phyloP scores from a whole-genome alignment of 2,888 invertebrate species.

The Brachypalpus laphriformis region DNA sequence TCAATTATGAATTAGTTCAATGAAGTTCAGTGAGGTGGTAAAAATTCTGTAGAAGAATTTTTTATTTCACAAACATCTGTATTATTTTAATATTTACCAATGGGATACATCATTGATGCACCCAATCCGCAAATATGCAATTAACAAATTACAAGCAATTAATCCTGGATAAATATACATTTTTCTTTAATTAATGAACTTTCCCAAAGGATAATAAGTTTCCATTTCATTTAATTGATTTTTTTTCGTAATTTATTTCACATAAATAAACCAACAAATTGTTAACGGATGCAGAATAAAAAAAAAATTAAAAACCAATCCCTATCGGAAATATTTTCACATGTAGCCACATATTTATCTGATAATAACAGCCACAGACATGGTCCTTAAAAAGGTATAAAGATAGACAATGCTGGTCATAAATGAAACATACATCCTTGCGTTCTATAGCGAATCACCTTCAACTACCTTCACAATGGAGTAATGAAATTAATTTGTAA shows the following conservation, averaged over 20 bases:
- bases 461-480: conserved; percentile 9
- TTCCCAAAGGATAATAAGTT: neutral
- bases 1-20: too few relatives aligned
- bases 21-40: too few relatives aligned
- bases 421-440: neutral
- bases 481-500: conserved; percentile 22
- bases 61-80: too few relatives aligned
- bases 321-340: neutral
- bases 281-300: neutral
- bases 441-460: neutral
- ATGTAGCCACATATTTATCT: neutral
- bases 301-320: neutral
- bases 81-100: too few relatives aligned
- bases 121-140: too few relatives aligned
- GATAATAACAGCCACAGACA: neutral
- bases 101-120: too few relatives aligned
- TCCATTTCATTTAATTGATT: neutral
- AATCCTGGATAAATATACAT: neutral
- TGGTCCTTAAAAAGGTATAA: neutral
- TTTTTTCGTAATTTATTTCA: neutral
- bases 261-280: neutral
- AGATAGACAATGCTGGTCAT: neutral
- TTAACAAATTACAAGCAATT: neutral
- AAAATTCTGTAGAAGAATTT: too few relatives aligned
- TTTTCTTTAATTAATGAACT: neutral